Evolutionary conservation across 2,113 vertebrate genomes (phyloP), one percentile per base, ranked within the genome.

Genomic region (Halichoerus grypus): DNA sequence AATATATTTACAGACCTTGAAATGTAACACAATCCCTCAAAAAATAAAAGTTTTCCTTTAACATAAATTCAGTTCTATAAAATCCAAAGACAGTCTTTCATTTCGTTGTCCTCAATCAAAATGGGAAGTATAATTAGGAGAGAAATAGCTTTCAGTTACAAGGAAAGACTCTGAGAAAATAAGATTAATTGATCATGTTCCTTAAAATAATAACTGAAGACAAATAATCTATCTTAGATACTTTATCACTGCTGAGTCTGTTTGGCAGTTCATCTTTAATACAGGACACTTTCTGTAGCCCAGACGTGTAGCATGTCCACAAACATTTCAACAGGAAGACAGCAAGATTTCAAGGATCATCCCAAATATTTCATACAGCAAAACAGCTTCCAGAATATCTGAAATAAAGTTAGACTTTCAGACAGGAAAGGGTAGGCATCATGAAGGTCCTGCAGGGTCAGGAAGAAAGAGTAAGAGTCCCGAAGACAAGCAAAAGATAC

Each of bases 91-190:
- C 8, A 57, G 28, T 63, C 88, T 96, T 97, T 87, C 13, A 63
- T 94, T 88, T 61, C 33, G 55, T 42, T 88, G 36, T 91, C 55
- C 69, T 94, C 61, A 86, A 87, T 87, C 92, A 71, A 97, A 97
- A 95, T 61, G 33, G 22, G 11, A 85, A 81, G 12, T 51, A 92
- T 94, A 97, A 91, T 85, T 86, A 94, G 14, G 33, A 49, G 7
- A 96, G 51, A 90, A 93, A 94, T 21, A 57, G 51, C 26, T 92
- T 11, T 72, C 87, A 65, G 63, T 51, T 72, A 89, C 53, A 11
- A 65, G 57, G 57, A 49, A 95, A 97, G 90, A 28, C 28, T 80
- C 36, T 87, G 33, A 92, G 46, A 97, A 96, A 97, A 76, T 53
- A 82, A 86, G 51, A 95, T 84, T 67, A 80, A 80, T 63, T 80